Base-by-base conservation (phyloP, 1,140 invertebrate genomes). In the Euschistus heros region DNA sequence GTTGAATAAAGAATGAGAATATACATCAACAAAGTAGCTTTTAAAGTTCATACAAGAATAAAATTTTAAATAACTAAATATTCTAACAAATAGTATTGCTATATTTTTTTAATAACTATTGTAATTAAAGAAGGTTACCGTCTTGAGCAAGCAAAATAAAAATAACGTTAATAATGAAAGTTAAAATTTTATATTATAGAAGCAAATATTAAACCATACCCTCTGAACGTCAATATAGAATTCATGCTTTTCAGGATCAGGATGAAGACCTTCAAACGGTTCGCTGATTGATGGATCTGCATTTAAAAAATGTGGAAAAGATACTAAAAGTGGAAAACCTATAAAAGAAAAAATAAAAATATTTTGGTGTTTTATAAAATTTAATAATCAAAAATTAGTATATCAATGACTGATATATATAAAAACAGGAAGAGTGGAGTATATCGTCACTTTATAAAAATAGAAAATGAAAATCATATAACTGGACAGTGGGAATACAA, bases 141-240 rank as follows among this genome's bases (percentile, higher is more conserved):
- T 17, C 15, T 17, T 30, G 18, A 7, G 17, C n/a, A 18, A 24
- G 59, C 18, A 22, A 37, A 54, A 54, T 8, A n/a, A 54, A 54
- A 54, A 13, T 54, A 54, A 13, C 8, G 7, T 13, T n/a, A 54
- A 8, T n/a, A 10, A 22, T 22, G 7, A 13, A 54, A 13, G 7
- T 10, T 60, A 15, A 6, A 14, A 60, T 26, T 6, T 60, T 18
- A 60, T 60, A 13, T 13, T 60, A 24, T 13, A 60, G 7, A 22
- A 24, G 8, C 10, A 33, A 52, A 15, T 18, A n/a, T 26, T 18
- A 7, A n/a, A 57, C 14, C 82, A 81, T 78, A 88, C 86, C 33
- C 90, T 89, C 71, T 92, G 89, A 2, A 92, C 80, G 69, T 92
- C 89, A 63, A 94, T 82, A 73, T 80, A 89, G 30, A 93, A 84